These are phyloP conservation scores for Henicopernis longicauda DNA, from an alignment of 2,113 vertebrate genomes.

Conservation along the genomic window DNA sequence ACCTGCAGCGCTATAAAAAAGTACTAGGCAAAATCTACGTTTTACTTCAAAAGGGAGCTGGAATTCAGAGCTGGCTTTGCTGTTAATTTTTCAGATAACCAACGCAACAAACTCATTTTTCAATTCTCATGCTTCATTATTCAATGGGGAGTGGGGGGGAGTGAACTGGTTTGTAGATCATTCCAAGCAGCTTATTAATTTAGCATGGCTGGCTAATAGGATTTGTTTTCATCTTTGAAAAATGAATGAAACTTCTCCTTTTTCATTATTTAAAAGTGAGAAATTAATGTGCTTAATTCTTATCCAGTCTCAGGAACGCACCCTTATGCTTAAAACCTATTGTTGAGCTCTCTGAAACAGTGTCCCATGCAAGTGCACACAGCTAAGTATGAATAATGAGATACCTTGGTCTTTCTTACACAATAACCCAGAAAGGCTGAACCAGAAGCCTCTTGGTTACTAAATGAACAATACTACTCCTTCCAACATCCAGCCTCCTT, in stretches of 20 bases:
- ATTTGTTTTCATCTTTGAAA: constrained; percentile 68
- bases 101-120: constrained; percentile 41
- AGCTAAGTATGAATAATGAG: neutral
- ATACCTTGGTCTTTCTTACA: neutral
- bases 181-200: constrained; percentile 62
- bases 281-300: neutral
- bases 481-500: neutral
- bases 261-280: constrained; percentile 44
- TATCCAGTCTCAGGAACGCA: neutral
- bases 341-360: neutral
- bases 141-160: constrained; percentile 16
- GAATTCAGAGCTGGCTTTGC: neutral
- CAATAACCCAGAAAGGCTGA: neutral
- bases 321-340: neutral
- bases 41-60: constrained; percentile 16
- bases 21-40: neutral
- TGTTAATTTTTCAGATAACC: constrained; percentile 40
- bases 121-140: constrained; percentile 60
- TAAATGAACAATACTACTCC: neutral
- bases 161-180: constrained; percentile 54
- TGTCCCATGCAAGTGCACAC: neutral
- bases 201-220: constrained; percentile 53
- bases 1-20: neutral
- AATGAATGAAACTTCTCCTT: constrained; percentile 42
- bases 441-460: neutral